phyloP scores from a whole-genome alignment of 2,113 vertebrate genomes.

The Genyomyrus donnyi region DNA sequence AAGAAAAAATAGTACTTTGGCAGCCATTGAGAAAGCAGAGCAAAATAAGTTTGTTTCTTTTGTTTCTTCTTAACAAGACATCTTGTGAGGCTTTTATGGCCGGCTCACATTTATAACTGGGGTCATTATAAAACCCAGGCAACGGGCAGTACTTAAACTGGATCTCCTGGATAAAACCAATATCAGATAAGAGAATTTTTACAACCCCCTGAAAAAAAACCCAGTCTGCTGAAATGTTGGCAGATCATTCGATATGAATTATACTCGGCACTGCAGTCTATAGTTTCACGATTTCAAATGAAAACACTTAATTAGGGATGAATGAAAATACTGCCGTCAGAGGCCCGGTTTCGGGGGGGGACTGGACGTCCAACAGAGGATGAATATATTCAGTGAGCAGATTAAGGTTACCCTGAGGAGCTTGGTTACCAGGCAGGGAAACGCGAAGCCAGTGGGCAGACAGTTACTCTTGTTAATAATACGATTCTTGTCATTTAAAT shows the following conservation, averaged over 20 bases:
- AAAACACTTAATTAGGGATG: slow-evolving; percentile 67
- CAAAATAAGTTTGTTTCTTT: background rate
- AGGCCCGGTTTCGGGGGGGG: slow-evolving; percentile 42
- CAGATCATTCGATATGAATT: slow-evolving; percentile 40
- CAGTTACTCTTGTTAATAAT: slow-evolving; percentile 34
- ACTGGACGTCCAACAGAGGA: slow-evolving; percentile 53
- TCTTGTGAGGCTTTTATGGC: slow-evolving; percentile 38
- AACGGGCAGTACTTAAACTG: slow-evolving; percentile 37
- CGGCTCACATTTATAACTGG: background rate
- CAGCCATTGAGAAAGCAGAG: background rate
- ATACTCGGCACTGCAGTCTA: slow-evolving; percentile 51
- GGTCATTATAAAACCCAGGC: slow-evolving; percentile 23
- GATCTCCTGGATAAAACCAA: slow-evolving; percentile 50
- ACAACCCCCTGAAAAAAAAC: slow-evolving; percentile 38
- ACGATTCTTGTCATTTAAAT: slow-evolving; percentile 32
- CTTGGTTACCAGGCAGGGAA: slow-evolving; percentile 36
- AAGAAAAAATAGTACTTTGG: background rate
- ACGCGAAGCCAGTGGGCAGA: slow-evolving; percentile 21
- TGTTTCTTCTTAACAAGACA: slow-evolving; percentile 37
- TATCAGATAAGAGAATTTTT: slow-evolving; percentile 48
- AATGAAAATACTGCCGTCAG: slow-evolving; percentile 67
- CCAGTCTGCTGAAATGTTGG: slow-evolving; percentile 42
- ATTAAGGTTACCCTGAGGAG: slow-evolving; percentile 11
- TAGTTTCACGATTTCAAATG: slow-evolving; percentile 57
- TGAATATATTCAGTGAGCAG: slow-evolving; percentile 38